phyloP scores from a whole-genome alignment of 2,113 vertebrate genomes.

The Junco hyemalis region DNA sequence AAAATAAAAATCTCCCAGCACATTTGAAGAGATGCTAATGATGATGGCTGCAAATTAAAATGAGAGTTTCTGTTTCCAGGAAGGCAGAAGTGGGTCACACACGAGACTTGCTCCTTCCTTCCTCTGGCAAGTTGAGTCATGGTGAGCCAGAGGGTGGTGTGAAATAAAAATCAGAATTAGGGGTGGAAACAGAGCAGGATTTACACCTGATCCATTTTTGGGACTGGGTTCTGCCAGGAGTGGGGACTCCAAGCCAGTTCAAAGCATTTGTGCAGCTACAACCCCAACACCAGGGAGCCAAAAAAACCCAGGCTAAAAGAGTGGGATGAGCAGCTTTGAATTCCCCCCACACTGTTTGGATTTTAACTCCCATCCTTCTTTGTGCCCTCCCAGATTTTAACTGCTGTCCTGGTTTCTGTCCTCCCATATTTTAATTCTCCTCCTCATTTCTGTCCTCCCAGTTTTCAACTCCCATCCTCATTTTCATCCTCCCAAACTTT shows the following conservation, averaged over 20 bases:
- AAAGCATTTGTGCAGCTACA: not conserved
- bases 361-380: not conserved
- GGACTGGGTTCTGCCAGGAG: not conserved
- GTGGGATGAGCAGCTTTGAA: not conserved
- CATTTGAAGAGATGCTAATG: not conserved
- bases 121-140: accelerated
- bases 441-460: not conserved
- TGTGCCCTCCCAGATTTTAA: not conserved
- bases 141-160: accelerated
- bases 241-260: not conserved
- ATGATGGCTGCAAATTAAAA: not conserved
- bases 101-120: not conserved
- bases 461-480: not conserved
- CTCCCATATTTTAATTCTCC: not conserved
- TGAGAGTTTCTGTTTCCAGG: not conserved
- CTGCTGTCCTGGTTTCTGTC: accelerated
- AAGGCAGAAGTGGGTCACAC: not conserved
- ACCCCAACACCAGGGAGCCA: accelerated
- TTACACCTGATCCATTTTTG: not conserved
- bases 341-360: not conserved
- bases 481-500: not conserved
- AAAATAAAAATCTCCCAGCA: not conserved
- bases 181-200: not conserved
- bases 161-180: not conserved
- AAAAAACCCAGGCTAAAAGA: accelerated